These are phyloP conservation scores for Pterophyllum scalare DNA, from an alignment of 2,113 vertebrate species.

Conservation along the genomic window DNA sequence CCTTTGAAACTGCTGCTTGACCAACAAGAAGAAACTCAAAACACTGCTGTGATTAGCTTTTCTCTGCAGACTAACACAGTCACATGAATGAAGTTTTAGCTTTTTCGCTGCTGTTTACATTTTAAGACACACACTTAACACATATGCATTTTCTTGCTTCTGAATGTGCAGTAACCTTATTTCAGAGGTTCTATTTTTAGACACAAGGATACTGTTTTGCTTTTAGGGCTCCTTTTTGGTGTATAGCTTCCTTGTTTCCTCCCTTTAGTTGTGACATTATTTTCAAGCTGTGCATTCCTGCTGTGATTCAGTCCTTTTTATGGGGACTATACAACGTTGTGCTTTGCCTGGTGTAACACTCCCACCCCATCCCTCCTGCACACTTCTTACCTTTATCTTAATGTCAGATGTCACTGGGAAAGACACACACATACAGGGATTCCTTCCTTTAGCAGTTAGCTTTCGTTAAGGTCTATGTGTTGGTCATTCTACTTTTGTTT, in stretches of 20 bases:
- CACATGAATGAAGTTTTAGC: background rate
- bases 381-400: background rate
- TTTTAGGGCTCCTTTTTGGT: too few relatives aligned
- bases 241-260: background rate
- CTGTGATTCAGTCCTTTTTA: background rate
- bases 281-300: background rate
- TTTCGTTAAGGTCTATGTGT: background rate
- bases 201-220: background rate
- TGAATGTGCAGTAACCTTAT: background rate
- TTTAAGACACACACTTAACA: background rate
- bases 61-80: background rate
- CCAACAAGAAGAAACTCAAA: background rate
- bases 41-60: background rate
- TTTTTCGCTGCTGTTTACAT: background rate
- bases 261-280: background rate
- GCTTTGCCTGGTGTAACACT: background rate
- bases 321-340: background rate
- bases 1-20: background rate
- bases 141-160: too few relatives aligned
- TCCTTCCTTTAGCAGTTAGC: background rate
- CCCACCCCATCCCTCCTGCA: background rate
- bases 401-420: background rate
- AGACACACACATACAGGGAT: background rate
- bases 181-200: background rate
- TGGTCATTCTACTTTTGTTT: background rate